These are phyloP conservation scores for Chiloscyllium punctatum DNA, from an alignment of 2,797 vertebrate species.

Conservation along the genomic window DNA sequence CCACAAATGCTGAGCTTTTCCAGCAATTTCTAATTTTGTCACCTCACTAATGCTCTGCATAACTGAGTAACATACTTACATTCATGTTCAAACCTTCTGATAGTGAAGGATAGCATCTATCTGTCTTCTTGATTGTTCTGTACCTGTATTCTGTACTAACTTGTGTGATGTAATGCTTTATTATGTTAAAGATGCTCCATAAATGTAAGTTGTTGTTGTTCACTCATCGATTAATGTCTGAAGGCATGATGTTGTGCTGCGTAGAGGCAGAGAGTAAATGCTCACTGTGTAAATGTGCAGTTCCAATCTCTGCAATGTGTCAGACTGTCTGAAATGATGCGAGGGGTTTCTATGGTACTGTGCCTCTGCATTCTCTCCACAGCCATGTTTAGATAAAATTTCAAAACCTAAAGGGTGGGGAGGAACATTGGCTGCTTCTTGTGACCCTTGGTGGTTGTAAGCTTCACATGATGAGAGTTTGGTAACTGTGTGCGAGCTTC, in stretches of 20 bases:
- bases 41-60: too few relatives aligned
- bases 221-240: not conserved
- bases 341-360: not conserved
- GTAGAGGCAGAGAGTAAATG: not conserved
- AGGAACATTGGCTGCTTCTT: not conserved
- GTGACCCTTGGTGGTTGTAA: too few relatives aligned
- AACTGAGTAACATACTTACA: too few relatives aligned
- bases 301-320: not conserved
- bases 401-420: not conserved
- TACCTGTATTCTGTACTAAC: too few relatives aligned
- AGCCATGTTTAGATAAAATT: not conserved
- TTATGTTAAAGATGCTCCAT: not conserved
- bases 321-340: not conserved
- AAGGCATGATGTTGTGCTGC: not conserved
- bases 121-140: too few relatives aligned
- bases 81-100: too few relatives aligned
- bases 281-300: not conserved
- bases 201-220: not conserved
- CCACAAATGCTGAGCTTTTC: too few relatives aligned
- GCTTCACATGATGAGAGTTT: too few relatives aligned
- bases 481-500: not conserved
- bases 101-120: too few relatives aligned
- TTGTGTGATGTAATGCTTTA: not conserved
- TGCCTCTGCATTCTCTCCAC: not conserved
- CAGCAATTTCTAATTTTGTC: too few relatives aligned